Conservation (phyloP, 2,113 vertebrate species). For the Dasyurus viverrinus region DNA sequence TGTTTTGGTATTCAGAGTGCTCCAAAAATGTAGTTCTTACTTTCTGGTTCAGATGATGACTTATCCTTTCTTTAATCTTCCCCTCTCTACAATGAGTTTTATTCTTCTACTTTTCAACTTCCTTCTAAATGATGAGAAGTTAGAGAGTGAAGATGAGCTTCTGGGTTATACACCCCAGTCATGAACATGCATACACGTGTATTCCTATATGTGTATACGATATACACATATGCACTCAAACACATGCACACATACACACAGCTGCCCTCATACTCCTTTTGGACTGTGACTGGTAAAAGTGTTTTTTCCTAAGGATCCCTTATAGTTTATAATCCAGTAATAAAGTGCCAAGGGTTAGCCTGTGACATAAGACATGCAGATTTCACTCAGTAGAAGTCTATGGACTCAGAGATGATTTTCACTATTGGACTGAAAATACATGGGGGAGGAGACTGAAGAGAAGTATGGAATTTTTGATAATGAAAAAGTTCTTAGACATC, state of each 20-base stretch:
- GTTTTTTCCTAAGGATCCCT: not conserved
- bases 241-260: not conserved
- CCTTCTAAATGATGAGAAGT: not conserved
- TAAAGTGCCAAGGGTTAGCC: not conserved
- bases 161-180: not conserved
- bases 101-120: not conserved
- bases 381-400: not conserved
- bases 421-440: not conserved
- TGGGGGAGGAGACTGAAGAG: not conserved
- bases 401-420: not conserved
- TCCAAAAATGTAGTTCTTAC: not conserved
- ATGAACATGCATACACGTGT: not conserved
- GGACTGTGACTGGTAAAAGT: not conserved
- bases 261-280: not conserved
- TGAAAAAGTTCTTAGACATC: not conserved
- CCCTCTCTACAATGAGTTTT: not conserved
- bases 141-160: not conserved
- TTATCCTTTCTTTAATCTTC: not conserved
- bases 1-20: not conserved
- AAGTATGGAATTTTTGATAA: not conserved
- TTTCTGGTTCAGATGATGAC: not conserved
- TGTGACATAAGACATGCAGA: not conserved
- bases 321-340: not conserved
- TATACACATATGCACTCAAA: not conserved
- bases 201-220: not conserved